A percentile compares a stretch with the other conserved stretches of the same genome.
phyloP scores from a whole-genome alignment of 2,113 vertebrate genomes.

The Brachyhypopomus occidentalis region DNA sequence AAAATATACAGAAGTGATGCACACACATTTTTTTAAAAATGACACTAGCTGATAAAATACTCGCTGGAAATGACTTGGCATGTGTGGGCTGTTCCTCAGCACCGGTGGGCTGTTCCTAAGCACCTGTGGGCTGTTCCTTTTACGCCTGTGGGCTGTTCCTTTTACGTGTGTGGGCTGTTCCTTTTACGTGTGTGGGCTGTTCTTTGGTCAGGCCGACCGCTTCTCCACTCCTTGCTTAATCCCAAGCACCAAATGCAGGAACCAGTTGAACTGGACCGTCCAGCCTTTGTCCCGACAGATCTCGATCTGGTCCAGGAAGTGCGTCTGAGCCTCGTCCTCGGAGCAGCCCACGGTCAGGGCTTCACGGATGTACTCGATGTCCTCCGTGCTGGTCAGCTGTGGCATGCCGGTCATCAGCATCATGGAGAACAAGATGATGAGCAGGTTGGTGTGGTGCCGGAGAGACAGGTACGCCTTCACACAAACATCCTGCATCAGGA shows the following conservation, averaged over 20 bases:
- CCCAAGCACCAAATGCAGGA: constrained; percentile 94
- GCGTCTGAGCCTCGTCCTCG: constrained; percentile 90
- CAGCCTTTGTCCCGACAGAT: constrained; percentile 98
- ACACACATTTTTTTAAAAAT: not conserved
- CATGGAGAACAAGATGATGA: constrained; percentile 99
- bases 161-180: too few relatives aligned
- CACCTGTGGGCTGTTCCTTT: too few relatives aligned
- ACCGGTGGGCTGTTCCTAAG: too few relatives aligned
- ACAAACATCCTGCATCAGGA: constrained; percentile 81
- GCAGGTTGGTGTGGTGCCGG: constrained; percentile 93
- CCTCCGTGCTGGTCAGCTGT: constrained; percentile 95
- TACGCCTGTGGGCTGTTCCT: too few relatives aligned
- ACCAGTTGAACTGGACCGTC: constrained; percentile 99
- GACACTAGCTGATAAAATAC: not conserved
- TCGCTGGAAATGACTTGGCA: not conserved
- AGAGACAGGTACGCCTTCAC: constrained; percentile 94
- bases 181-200: too few relatives aligned
- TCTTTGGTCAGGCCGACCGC: constrained; percentile 78
- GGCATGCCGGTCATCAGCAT: constrained; percentile 99
- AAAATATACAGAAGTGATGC: not conserved
- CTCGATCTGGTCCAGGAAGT: constrained; percentile 97
- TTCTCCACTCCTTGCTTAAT: constrained; percentile 98
- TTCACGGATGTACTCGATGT: constrained; percentile 96
- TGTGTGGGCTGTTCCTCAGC: too few relatives aligned
- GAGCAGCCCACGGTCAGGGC: constrained; percentile 90